Evolutionary conservation across 2,113 vertebrate genomes (phyloP), one percentile per base, ranked within the genome.

Genomic region (Lipophrys pholis): DNA sequence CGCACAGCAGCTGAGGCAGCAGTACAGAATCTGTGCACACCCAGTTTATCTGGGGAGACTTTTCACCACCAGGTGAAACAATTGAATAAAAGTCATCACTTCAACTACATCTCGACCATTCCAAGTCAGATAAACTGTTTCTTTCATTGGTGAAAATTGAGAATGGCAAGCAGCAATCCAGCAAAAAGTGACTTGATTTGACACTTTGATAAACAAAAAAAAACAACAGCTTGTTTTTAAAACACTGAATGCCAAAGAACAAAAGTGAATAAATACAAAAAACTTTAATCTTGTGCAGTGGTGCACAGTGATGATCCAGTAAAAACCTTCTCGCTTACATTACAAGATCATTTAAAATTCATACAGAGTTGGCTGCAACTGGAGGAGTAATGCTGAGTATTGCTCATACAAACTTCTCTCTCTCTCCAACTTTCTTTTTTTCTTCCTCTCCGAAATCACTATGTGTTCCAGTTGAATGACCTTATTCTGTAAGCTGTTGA

Each of bases 1-100:
- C 81, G 59, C 54, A 67, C 60, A 73, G 76, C 66, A 77, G 82
- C 82, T 74, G 76, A 84, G 62, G 65, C 73, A 84, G 69, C 72
- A 76, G 48, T 51, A 64, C 58, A 63, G 45, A 70, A 57, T 71
- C 41, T 64, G 41, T 80, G 69, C 73, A 65, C 69, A 72, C 61
- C 56, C 73, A 66, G 68, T 73, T 82, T 69, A 77, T 82, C 82
- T 70, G 66, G 46, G 69, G 63, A 79, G 0, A 74, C 72, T 63
- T 56, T 58, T 30, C 73, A 54, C 59, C 69, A 73, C 73, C 59
- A 43, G 64, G 43, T 57, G 46, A 74, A 74, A 77, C 69, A 66
- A 73, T 46, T 62, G 42, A 17, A 52, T 80, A 78, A 70, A 70
- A 68, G n/a, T 5, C 58, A 71, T 71, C 48, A 71, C 59, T 51